A percentile compares a stretch with the other conserved stretches of the same genome.
Evolutionary conservation across 2,797 vertebrate genomes (phyloP).

Genomic region (Vultur gryphus): DNA sequence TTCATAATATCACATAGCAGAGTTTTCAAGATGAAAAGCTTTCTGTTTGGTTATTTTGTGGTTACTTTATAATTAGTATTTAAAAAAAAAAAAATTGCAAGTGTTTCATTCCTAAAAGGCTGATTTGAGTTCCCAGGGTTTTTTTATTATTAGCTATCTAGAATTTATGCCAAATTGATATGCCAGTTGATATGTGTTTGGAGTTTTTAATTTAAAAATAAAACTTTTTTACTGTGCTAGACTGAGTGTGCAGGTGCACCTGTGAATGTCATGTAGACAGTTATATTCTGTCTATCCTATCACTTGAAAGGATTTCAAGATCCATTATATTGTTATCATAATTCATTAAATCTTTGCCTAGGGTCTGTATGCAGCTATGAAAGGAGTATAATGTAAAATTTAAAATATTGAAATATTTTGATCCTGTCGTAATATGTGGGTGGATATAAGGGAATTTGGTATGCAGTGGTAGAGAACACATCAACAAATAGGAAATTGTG

Average conservation of each 20-base stretch:
- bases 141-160: background rate
- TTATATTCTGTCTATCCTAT: background rate
- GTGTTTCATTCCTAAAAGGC: background rate
- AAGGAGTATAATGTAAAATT: background rate
- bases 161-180: background rate
- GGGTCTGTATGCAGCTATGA: background rate
- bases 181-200: fast-evolving
- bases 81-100: background rate
- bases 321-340: background rate
- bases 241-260: background rate
- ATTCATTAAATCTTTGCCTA: background rate
- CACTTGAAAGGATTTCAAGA: background rate
- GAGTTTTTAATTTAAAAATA: background rate
- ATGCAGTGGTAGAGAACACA: background rate
- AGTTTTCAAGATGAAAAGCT: background rate
- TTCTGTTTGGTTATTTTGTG: background rate
- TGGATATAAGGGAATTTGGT: background rate
- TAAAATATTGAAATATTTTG: background rate
- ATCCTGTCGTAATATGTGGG: background rate
- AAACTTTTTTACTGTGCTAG: background rate
- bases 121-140: background rate
- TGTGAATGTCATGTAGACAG: background rate
- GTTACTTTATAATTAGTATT: background rate
- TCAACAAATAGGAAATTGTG: background rate
- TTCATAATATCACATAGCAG: background rate